These are phyloP conservation scores for Madoqua kirkii DNA, from an alignment of 2,113 vertebrate genomes.

Conservation along the genomic window DNA sequence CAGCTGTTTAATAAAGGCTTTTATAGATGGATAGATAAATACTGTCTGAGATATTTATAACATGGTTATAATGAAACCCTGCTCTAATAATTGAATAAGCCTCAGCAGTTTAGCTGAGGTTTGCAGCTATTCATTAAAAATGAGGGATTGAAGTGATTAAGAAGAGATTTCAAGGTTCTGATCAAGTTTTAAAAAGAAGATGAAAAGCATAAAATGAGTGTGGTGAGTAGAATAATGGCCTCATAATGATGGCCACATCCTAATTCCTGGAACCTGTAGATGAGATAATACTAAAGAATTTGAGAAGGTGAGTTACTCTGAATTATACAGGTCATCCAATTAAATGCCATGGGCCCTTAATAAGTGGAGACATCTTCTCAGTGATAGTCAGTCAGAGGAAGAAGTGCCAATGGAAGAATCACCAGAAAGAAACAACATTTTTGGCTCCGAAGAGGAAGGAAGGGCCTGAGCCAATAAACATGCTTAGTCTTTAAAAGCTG, in stretches of 20 bases:
- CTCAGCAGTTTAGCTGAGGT: constrained; percentile 20
- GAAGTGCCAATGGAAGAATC: background rate
- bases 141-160: constrained; percentile 48
- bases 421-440: background rate
- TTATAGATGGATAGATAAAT: constrained; percentile 51
- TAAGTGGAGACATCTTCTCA: background rate
- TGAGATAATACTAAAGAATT: background rate
- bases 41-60: constrained; percentile 39
- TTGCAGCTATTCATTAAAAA: constrained; percentile 52
- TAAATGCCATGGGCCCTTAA: background rate
- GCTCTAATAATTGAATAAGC: constrained; percentile 31
- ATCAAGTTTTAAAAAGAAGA: constrained; percentile 3
- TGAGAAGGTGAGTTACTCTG: background rate
- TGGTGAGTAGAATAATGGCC: background rate
- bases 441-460: background rate
- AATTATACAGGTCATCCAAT: background rate
- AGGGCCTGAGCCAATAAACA: background rate
- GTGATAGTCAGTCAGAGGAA: background rate
- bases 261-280: background rate
- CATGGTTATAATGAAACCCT: constrained; percentile 18
- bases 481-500: background rate
- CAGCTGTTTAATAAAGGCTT: background rate
- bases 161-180: constrained; percentile 56
- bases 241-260: background rate
- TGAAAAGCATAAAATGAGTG: background rate